Evolutionary conservation across 2,888 invertebrate genomes (phyloP).

Genomic region (Eumerus sabulonum): DNA sequence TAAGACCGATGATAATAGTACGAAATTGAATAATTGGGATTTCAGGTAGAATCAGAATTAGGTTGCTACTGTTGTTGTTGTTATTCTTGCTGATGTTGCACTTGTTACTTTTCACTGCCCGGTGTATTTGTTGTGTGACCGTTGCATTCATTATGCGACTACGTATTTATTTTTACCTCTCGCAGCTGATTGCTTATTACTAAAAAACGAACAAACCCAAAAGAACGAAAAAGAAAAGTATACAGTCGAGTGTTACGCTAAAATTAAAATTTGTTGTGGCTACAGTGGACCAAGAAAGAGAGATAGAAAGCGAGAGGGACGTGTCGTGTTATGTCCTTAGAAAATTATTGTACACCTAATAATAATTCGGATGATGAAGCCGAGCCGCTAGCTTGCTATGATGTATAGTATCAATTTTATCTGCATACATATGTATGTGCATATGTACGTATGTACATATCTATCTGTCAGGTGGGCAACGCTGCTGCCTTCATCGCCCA

Average conservation of each 20-base stretch:
- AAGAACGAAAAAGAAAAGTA: conserved; percentile 34
- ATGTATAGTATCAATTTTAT: conserved; percentile 50
- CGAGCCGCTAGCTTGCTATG: conserved; percentile 59
- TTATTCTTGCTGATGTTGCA: too few species aligned
- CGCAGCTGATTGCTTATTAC: conserved; percentile 52
- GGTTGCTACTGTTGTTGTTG: too few species aligned
- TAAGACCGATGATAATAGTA: conserved; percentile 42
- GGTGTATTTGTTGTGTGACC: conserved; percentile 35
- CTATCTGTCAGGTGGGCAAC: conserved; percentile 64
- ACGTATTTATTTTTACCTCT: conserved; percentile 32
- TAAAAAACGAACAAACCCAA: too few species aligned
- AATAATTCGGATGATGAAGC: conserved; percentile 68
- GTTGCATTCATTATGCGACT: conserved; percentile 44
- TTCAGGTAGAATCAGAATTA: conserved; percentile 58
- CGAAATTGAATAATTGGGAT: conserved; percentile 54
- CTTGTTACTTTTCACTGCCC: conserved; percentile 19
- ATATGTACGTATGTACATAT: too few species aligned
- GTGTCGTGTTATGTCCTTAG: conserved; percentile 64
- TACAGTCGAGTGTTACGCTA: conserved; percentile 58
- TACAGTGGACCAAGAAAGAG: conserved; percentile 56
- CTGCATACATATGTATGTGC: too few species aligned
- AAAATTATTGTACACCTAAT: conserved; percentile 66
- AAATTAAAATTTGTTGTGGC: conserved; percentile 50
- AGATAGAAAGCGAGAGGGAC: too few species aligned
- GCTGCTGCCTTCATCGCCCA: conserved; percentile 55